Evolutionary conservation across 2,888 invertebrate species (phyloP).

Genomic region (Napeogenes inachia): DNA sequence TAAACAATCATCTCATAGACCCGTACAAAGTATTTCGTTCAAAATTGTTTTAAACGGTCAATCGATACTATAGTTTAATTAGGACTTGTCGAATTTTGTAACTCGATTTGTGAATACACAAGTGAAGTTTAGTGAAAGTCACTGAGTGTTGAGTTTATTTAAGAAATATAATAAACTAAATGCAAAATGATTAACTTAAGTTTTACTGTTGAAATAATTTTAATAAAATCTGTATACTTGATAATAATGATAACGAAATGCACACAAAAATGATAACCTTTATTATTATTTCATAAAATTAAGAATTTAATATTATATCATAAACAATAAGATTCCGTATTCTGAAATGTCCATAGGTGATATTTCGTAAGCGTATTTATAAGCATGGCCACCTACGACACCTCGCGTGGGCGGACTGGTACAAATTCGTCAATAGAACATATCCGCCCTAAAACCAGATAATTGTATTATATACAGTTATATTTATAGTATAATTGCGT

Average conservation of each 20-base stretch:
- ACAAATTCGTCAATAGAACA: constrained; percentile 21
- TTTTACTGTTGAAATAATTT: too few species aligned
- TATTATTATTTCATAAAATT: too few species aligned
- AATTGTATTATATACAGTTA: constrained; percentile 20
- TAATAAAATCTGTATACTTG: too few species aligned
- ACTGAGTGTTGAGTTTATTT: constrained; percentile 1
- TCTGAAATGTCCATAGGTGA: background rate
- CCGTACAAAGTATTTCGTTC: constrained; percentile 13
- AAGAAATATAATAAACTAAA: background rate
- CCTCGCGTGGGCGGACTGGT: constrained; percentile 20
- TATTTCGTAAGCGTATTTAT: background rate
- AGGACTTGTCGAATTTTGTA: constrained; percentile 16
- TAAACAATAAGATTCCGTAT: too few species aligned
- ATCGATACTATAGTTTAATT: constrained; percentile 18
- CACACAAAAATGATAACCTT: too few species aligned
- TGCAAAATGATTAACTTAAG: too few species aligned
- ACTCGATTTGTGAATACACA: constrained; percentile 7
- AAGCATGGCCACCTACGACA: background rate
- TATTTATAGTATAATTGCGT: background rate
- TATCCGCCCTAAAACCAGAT: constrained; percentile 27
- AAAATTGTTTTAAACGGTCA: constrained; percentile 25
- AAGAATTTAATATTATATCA: too few species aligned
- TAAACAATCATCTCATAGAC: too few species aligned
- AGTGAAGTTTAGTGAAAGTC: constrained; percentile 16
- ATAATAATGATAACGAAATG: too few species aligned